Evolutionary conservation across 2,797 vertebrate genomes (phyloP), one percentile per base, ranked within the genome.

Genomic region (Amniataba percoides): DNA sequence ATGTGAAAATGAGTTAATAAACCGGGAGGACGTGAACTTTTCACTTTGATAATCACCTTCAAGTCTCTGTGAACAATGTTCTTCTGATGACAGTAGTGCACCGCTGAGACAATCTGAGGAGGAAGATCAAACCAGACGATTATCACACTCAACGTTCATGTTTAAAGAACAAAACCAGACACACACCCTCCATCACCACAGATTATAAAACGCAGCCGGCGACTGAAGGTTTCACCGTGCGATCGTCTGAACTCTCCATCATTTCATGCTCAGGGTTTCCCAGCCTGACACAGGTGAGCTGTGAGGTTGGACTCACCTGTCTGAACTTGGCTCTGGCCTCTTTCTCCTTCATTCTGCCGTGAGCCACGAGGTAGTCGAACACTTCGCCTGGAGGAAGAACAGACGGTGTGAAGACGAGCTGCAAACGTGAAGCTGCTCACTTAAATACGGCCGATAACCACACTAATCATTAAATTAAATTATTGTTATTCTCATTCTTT

Each of bases 271-370:
- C 27, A 18, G 5, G 9, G 8, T 42, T 42, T 4, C 19, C 25
- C 21, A 43, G 15, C 3, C 15, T 7, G 5, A 15, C 18, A 67
- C 6, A 11, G 43, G 10, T 13, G 51, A 71, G n/a, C 3, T 3
- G 0, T 19, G 49, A 57, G 10, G 40, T 27, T 34, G 3, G 1
- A 71, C 90, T 62, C 19, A 98, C 97, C 96, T 98, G 97, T 92
- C 97, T 92, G 93, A 98, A 98, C 92, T 98, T 99, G 92, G 96
- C 96, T 84, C 97, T 91, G 10, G 97, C 97, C 82, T 98, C 97
- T 80, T 98, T 98, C 93, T 98, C 97, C 93, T 97, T 98, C 97
- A 98, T 98, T 79, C 97, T 95, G 87, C 97, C 97, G 0, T 97
- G 94, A 89, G 95, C 90, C 87, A 96, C 95, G 48, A 96, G 95